Base-by-base conservation (phyloP, 2,888 invertebrate genomes). In the Clostera curtula region DNA sequence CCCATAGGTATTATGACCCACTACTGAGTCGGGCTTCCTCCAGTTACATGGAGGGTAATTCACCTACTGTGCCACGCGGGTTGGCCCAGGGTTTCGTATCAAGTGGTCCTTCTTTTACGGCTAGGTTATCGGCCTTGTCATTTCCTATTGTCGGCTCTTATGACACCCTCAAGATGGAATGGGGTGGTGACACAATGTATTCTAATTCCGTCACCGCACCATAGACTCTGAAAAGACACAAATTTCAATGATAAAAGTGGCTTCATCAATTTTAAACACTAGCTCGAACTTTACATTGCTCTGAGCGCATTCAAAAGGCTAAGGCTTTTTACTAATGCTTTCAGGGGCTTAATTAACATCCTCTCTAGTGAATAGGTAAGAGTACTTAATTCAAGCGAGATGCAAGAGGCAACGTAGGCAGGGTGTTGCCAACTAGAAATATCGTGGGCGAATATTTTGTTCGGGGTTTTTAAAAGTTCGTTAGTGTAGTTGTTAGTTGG, bases 331-430 rank as follows among this genome's bases (percentile, higher is more conserved):
- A 70, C 68, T 73, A 71, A 76, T 72, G 70, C 73, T 73, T 71
- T 66, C 68, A 70, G 60, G 52, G 44, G 59, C 66, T 74, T 76
- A 79, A 79, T 80, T 77, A 77, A 70, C 75, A 70, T 70, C 62
- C 67, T 68, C 68, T 67, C 60, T 62, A 55, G 57, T 70, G 72
- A 72, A 76, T 72, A 67, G 66, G 53, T 43, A 48, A 58, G 56
- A 55, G 64, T 58, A 56, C 65, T 72, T 71, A 64, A 68, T 65
- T 65, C 56, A 54, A 63, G 60, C 56, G 54, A 44, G 42, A 47
- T 33, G 40, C 38, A 36, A 43, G 44, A 47, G 56, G 46, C 44
- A 43, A 40, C 46, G 44, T 24, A 5, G 37, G 27, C 26, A 39
- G 19, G 20, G 31, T 49, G 48, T 49, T 50, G 19, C 38, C 15